Evolutionary conservation across 2,113 vertebrate genomes (phyloP).

Genomic region (Tauraco erythrolophus): DNA sequence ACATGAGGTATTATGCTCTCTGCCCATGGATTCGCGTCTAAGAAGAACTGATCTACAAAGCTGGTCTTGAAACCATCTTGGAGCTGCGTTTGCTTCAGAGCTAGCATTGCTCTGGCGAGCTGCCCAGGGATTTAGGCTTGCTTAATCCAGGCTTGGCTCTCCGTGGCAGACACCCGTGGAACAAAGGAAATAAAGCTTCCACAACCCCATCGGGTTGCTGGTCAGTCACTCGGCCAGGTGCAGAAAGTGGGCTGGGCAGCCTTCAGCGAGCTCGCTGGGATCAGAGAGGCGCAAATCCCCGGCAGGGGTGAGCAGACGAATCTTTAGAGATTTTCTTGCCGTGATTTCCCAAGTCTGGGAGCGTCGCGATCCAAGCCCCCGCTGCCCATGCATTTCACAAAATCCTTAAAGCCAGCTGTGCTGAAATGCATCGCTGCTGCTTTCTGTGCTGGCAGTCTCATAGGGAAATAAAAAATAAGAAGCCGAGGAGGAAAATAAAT

Average conservation of each 20-base stretch:
- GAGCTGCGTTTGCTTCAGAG: constrained; percentile 22
- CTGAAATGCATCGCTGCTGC: neutral
- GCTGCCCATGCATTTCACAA: neutral
- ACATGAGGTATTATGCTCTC: constrained; percentile 6
- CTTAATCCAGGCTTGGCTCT: constrained; percentile 70
- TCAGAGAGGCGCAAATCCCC: neutral
- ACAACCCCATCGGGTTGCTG: constrained; percentile 1
- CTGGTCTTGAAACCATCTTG: constrained; percentile 36
- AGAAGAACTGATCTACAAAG: constrained; percentile 35
- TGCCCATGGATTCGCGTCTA: constrained; percentile 8
- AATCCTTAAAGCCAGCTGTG: neutral
- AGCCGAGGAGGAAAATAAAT: neutral
- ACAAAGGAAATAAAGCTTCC: constrained; percentile 72
- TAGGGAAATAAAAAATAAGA: neutral
- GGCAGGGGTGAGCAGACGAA: neutral
- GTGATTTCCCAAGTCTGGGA: neutral
- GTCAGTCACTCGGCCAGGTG: constrained; percentile 68
- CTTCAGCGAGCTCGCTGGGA: neutral
- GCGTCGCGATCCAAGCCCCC: rapidly evolving
- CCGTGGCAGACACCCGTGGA: constrained; percentile 56
- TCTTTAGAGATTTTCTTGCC: constrained; percentile 18
- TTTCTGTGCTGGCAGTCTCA: neutral
- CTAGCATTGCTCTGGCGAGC: constrained; percentile 57
- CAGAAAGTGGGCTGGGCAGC: constrained; percentile 38
- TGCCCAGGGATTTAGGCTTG: constrained; percentile 66